Evolutionary conservation across 2,797 vertebrate genomes (phyloP), one percentile per base, ranked within the genome.

Genomic region (Euthynnus affinis): DNA sequence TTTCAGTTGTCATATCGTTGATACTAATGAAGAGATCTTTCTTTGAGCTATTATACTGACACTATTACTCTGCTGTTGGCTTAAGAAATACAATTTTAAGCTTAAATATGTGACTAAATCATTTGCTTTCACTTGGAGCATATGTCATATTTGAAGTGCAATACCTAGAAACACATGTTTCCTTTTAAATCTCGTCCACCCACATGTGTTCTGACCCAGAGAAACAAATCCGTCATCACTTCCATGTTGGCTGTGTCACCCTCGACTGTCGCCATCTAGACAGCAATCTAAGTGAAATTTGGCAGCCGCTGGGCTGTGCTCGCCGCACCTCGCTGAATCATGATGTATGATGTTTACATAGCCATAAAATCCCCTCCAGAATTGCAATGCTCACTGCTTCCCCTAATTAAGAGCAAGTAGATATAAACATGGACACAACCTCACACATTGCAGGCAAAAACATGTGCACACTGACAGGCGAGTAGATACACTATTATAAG

Each of bases 301-400:
- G 88, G 89, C 92, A 91, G 90, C 85, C 48, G 77, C 72, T 25
- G 83, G 86, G 79, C 86, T n/a, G 29, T 1, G 59, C 66, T 88
- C 18, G 42, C 84, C 78, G 87, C 89, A 87, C 87, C 83, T 90
- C 88, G 25, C 87, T 89, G 90, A 92, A 90, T 93, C 92, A 87
- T 91, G 90, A 92, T 88, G 88, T 84, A 92, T 88, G 86, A 89
- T 92, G 91, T 93, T 93, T 93, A 90, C 83, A 83, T 76, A 88
- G 88, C 74, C 77, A 72, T 85, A 86, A 92, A 93, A 89, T 92
- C 89, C 90, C 91, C 90, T 79, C 85, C 81, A 88, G 88, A 88
- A 62, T 80, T 69, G 81, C 80, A 76, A 87, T 84, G 82, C 90
- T 87, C 78, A 13, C 78, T 87, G 88, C 89, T 91, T 86, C 82